A percentile compares a stretch with the other conserved stretches of the same genome.
Conservation (phyloP, 2,113 vertebrate genomes). For the Dasypus novemcinctus region DNA sequence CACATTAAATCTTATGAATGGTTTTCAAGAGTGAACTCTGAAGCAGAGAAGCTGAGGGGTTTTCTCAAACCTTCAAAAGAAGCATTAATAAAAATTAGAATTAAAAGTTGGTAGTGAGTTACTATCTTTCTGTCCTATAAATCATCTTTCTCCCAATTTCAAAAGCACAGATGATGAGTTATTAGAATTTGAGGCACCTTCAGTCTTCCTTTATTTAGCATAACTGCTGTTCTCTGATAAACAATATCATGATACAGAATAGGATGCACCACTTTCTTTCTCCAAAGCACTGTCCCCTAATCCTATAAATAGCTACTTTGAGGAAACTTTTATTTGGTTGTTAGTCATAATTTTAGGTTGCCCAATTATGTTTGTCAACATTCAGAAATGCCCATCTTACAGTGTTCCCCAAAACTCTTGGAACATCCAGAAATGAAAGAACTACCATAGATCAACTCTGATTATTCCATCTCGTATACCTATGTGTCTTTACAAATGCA, state of each 20-base stretch:
- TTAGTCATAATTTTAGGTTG: background rate
- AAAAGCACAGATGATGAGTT: background rate
- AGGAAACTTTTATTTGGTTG: constrained; percentile 12
- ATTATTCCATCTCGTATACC: background rate
- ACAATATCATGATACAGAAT: background rate
- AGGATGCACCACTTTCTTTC: background rate
- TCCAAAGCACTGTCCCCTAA: background rate
- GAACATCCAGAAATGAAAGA: constrained; percentile 30
- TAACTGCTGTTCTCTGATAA: background rate
- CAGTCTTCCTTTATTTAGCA: background rate
- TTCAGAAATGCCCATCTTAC: background rate
- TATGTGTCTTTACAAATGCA: constrained; percentile 10
- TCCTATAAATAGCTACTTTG: background rate
- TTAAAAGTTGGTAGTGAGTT: background rate
- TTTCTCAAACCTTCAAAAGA: constrained; percentile 1
- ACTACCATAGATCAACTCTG: background rate
- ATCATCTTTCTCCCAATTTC: background rate
- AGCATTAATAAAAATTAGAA: background rate
- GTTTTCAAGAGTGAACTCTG: constrained; percentile 15
- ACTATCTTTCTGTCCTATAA: background rate
- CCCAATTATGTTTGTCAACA: background rate
- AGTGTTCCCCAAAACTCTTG: background rate
- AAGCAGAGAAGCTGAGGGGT: background rate
- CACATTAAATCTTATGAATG: background rate
- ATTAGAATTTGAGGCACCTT: background rate